These are phyloP conservation scores for Virgularia gustaviana DNA, from an alignment of 92 coral and sea anemone species.

Conservation along the genomic window DNA sequence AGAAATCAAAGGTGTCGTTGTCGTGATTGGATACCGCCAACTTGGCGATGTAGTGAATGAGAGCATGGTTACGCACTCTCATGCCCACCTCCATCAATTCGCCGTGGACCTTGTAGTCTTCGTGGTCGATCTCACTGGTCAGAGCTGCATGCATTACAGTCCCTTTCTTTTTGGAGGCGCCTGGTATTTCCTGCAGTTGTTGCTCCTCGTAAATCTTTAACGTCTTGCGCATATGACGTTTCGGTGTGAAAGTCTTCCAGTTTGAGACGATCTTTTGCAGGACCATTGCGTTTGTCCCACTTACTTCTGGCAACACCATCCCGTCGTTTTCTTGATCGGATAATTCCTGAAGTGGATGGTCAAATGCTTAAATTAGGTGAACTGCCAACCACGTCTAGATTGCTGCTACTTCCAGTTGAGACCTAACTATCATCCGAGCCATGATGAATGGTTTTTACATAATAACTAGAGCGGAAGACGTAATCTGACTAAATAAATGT, in stretches of 20 bases:
- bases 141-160: conserved; percentile 35
- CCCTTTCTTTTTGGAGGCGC: conserved; percentile 30
- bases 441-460: too few relatives aligned
- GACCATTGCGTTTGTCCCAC: neutral
- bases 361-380: too few relatives aligned
- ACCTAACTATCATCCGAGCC: too few relatives aligned
- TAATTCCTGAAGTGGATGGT: too few relatives aligned
- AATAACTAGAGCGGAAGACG: too few relatives aligned
- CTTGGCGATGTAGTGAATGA: conserved; percentile 35
- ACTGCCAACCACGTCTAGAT: too few relatives aligned
- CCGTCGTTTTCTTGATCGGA: too few relatives aligned
- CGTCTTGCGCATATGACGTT: conserved; percentile 19
- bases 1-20: conserved; percentile 34
- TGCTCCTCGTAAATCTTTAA: conserved; percentile 28
- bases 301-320: too few relatives aligned
- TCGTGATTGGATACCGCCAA: conserved; percentile 32
- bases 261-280: conserved; percentile 17
- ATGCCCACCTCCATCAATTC: neutral
- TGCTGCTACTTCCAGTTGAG: too few relatives aligned
- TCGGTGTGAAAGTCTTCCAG: conserved; percentile 24
- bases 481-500: too few relatives aligned
- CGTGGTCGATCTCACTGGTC: conserved; percentile 32
- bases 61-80: conserved; percentile 41
- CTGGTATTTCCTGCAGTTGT: conserved; percentile 29
- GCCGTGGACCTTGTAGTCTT: conserved; percentile 23